Base-by-base conservation (phyloP, 1,140 invertebrate species). In the Neomicropteryx cornuta region DNA sequence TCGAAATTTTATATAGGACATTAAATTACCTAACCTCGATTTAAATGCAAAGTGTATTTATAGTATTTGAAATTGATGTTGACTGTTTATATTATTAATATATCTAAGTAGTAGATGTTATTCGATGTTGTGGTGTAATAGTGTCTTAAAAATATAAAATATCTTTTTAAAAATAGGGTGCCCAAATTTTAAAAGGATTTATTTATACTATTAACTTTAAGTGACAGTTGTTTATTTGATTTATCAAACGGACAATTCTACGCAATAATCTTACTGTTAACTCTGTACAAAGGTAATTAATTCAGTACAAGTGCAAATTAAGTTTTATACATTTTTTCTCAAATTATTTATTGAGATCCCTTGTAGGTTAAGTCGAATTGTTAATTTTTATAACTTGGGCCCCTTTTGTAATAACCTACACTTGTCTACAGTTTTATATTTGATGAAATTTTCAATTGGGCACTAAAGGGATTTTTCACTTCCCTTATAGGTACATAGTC, bases 21-120 rank as follows among this genome's bases (percentile, higher is more conserved):
- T 58, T 64, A 64, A 57, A 63, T 62, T 63, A 65, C 57, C 60
- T 57, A 59, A 58, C 47, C 50, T 62, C 51, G 58, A 62, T 62
- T 57, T 56, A 59, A 62, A 43, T 37, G 41, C 53, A 55, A 55
- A 52, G 33, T 32, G 60, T 62, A 52, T 58, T 44, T 58, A 23
- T 56, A 62, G 56, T 62, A 66, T 66, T 65, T 58, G 55, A 60
- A 64, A 60, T 68, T 62, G 64, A 64, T 68, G 66, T 68, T 68
- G 66, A 67, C 60, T 68, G 64, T 67, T 68, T 64, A 67, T 66
- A 66, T 64, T 62, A 62, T 60, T 60, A 60, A 64, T n/a, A n/a
- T n/a, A n/a, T n/a, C n/a, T n/a, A n/a, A 63, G 62, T 57, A 58
- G 57, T 62, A 54, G 64, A 62, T 65, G 62, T 66, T 62, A 68